These are phyloP conservation scores for Temnothorax longispinosus DNA, from an alignment of 1,140 invertebrate genomes.

Conservation along the genomic window DNA sequence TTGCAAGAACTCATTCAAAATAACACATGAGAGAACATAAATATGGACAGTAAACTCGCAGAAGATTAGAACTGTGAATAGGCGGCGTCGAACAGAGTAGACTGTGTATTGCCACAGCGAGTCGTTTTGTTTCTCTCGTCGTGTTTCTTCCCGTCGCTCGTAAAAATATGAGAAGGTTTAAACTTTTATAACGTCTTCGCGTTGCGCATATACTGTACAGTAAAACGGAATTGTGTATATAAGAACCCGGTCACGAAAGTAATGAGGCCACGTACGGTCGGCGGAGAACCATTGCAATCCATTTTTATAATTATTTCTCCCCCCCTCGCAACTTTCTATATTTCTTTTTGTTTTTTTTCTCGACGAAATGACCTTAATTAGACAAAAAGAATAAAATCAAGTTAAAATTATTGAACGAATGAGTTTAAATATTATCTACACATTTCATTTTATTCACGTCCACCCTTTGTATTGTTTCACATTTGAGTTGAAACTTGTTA, in stretches of 20 bases:
- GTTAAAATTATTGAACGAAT: slow-evolving; percentile 3
- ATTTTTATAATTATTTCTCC: slow-evolving; percentile 30
- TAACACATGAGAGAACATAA: slow-evolving; percentile 7
- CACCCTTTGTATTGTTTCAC: neutral
- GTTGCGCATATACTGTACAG: slow-evolving; percentile 17
- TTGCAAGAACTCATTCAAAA: too few relatives aligned
- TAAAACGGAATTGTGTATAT: slow-evolving; percentile 38
- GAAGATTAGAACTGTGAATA: slow-evolving; percentile 30
- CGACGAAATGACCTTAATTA: too few relatives aligned
- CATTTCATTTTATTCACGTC: neutral
- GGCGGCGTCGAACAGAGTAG: slow-evolving; percentile 35
- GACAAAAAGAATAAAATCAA: neutral
- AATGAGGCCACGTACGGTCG: slow-evolving; percentile 56
- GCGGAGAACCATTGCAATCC: neutral
- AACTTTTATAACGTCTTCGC: slow-evolving; percentile 63
- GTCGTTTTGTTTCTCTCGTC: slow-evolving; percentile 65
- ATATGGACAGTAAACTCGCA: neutral
- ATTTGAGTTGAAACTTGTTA: neutral
- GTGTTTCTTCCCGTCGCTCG: slow-evolving; percentile 58
- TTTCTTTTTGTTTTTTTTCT: neutral
- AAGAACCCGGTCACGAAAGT: slow-evolving; percentile 53
- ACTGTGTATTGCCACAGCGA: slow-evolving; percentile 31
- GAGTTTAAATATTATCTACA: neutral
- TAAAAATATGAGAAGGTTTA: slow-evolving; percentile 73
- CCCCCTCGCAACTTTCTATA: neutral